These are phyloP conservation scores for Pipa parva DNA, from an alignment of 2,113 vertebrate species.

Conservation along the genomic window DNA sequence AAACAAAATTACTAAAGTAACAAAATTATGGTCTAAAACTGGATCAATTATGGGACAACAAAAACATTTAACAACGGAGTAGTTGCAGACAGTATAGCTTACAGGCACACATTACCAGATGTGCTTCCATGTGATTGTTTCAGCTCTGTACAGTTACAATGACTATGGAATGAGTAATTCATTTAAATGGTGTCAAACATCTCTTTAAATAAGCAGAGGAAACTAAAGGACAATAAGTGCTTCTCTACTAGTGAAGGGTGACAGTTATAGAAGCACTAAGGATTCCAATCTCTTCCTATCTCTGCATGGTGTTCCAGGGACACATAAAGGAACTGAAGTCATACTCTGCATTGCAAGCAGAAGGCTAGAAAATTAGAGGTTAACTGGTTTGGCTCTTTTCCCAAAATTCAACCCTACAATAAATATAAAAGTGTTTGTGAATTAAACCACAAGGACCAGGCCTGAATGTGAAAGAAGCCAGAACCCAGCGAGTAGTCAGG, in stretches of 20 bases:
- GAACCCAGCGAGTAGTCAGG: conserved; percentile 10
- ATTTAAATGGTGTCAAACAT: no score
- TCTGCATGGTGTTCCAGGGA: not conserved
- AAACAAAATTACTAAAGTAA: no score
- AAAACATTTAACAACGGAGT: no score
- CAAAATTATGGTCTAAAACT: no score
- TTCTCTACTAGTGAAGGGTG: not conserved
- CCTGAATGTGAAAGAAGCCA: conserved; percentile 8
- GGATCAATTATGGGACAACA: no score
- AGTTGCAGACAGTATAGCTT: no score
- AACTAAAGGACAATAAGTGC: not conserved
- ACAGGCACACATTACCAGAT: no score
- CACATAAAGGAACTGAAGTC: not conserved
- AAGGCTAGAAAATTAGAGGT: not conserved
- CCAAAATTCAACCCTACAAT: not conserved
- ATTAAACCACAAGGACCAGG: conserved; percentile 29
- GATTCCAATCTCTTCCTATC: not conserved
- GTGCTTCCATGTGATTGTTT: no score
- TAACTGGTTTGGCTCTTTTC: conserved; percentile 1
- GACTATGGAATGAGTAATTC: no score
- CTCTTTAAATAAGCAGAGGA: not conserved
- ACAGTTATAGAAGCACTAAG: not conserved
- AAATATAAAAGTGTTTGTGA: conserved; percentile 17
- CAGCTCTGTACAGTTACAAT: no score
- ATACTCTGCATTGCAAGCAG: not conserved